These are phyloP conservation scores for Rhinella marina DNA, from an alignment of 2,797 vertebrate species.

Conservation along the genomic window DNA sequence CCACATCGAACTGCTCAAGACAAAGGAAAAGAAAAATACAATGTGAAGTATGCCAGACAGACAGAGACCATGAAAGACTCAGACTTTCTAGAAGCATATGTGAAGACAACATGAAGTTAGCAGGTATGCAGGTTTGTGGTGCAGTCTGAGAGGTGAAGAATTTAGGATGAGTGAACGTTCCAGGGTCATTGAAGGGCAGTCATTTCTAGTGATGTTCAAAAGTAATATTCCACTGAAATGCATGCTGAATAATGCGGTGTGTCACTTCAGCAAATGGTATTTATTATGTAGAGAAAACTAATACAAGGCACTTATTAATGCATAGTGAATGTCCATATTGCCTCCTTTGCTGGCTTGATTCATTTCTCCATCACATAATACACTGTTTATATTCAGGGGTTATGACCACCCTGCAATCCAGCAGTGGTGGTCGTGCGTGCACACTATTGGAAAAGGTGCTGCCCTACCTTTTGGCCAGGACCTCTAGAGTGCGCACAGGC, in stretches of 20 bases:
- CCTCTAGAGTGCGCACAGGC: no score
- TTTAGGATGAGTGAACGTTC: slow-evolving; percentile 31
- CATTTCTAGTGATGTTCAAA: slow-evolving; percentile 1
- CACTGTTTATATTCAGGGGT: no score
- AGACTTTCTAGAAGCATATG: not conserved
- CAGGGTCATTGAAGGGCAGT: not conserved
- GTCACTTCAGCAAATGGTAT: no score
- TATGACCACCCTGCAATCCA: no score
- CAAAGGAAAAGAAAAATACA: not conserved
- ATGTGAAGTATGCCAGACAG: slow-evolving; percentile 3
- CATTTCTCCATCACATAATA: no score
- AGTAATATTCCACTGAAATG: not conserved
- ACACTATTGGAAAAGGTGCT: no score
- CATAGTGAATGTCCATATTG: no score
- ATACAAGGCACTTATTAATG: no score
- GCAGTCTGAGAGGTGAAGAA: slow-evolving; percentile 10
- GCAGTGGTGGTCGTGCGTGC: no score
- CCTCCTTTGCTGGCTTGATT: no score
- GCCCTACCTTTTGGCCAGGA: no score
- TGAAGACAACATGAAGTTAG: slow-evolving; percentile 6
- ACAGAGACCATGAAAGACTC: not conserved
- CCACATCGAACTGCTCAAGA: slow-evolving; percentile 24
- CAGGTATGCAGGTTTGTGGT: slow-evolving; percentile 26
- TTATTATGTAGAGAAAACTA: no score
- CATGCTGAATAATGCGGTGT: not conserved